phyloP scores from a whole-genome alignment of 2,113 vertebrate genomes.

The Aspidoscelis tigris region DNA sequence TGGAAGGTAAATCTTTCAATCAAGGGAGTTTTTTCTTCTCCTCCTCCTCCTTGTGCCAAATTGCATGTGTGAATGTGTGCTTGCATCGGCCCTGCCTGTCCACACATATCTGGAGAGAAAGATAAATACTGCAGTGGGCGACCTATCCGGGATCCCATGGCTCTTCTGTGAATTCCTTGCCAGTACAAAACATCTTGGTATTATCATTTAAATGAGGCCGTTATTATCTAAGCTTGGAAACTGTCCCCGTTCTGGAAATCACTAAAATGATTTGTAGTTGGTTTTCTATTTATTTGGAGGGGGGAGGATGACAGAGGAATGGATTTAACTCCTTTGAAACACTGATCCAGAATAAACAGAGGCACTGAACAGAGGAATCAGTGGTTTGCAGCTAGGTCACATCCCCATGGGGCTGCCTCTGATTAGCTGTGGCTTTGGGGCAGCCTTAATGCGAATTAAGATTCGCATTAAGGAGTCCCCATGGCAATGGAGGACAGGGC shows the following conservation, averaged over 20 bases:
- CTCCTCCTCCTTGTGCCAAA: not conserved
- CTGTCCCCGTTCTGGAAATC: slow-evolving; percentile 54
- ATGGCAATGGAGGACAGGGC: too few species aligned
- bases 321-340: slow-evolving; percentile 42
- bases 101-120: slow-evolving; percentile 49
- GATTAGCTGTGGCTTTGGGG: too few species aligned
- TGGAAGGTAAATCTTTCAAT: slow-evolving; percentile 69
- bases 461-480: too few species aligned
- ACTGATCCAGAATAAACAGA: slow-evolving; percentile 42
- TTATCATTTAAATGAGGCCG: slow-evolving; percentile 68
- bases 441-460: too few species aligned
- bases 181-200: slow-evolving; percentile 60
- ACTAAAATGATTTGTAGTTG: slow-evolving; percentile 52
- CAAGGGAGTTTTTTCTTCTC: slow-evolving; percentile 37
- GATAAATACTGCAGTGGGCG: slow-evolving; percentile 39
- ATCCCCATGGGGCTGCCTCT: too few species aligned
- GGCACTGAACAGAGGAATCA: slow-evolving; percentile 9
- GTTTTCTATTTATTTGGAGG: slow-evolving; percentile 37
- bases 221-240: slow-evolving; percentile 58
- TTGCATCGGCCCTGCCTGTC: slow-evolving; percentile 2
- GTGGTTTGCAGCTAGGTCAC: slow-evolving; percentile 15
- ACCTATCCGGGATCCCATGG: slow-evolving; percentile 19
- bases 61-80: not conserved
- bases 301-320: slow-evolving; percentile 12
- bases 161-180: slow-evolving; percentile 39